Evolutionary conservation across 64 coral and sea anemone genomes (phyloP).

Genomic region (Montipora foliosa): DNA sequence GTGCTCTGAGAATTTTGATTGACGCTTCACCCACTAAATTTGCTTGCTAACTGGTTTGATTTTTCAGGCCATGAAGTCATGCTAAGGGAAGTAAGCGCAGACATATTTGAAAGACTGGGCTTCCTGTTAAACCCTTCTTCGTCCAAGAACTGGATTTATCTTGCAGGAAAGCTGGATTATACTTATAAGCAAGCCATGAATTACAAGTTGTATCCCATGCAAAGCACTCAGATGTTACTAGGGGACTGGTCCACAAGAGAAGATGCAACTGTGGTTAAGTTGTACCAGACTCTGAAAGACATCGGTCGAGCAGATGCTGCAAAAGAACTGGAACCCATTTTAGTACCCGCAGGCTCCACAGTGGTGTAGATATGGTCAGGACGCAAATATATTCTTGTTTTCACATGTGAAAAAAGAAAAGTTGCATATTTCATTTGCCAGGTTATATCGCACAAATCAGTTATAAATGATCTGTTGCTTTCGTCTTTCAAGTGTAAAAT

Average conservation of each 20-base stretch:
- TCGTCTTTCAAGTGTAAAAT: no score
- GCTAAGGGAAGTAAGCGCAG: conserved; percentile 58
- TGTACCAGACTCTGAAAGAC: conserved; percentile 44
- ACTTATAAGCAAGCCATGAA: conserved; percentile 15
- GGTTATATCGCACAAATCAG: no score
- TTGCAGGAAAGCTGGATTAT: conserved; percentile 61
- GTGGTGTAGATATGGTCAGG: background rate
- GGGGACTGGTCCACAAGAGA: conserved; percentile 2
- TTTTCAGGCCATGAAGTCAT: background rate
- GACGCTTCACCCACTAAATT: no score
- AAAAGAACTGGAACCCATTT: conserved; percentile 17
- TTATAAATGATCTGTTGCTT: no score
- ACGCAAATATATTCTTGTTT: no score
- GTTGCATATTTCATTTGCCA: no score
- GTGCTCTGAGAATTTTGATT: no score
- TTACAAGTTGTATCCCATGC: conserved; percentile 42
- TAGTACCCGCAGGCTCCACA: background rate
- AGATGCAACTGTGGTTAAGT: conserved; percentile 30
- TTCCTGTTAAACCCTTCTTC: conserved; percentile 42
- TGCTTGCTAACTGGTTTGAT: no score
- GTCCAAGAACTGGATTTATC: conserved; percentile 43
- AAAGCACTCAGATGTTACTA: conserved; percentile 62
- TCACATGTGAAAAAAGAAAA: no score
- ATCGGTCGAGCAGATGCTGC: conserved; percentile 60
- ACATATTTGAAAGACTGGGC: conserved; percentile 46